Conservation (phyloP, 1,140 invertebrate genomes). For the Apis cerana region DNA sequence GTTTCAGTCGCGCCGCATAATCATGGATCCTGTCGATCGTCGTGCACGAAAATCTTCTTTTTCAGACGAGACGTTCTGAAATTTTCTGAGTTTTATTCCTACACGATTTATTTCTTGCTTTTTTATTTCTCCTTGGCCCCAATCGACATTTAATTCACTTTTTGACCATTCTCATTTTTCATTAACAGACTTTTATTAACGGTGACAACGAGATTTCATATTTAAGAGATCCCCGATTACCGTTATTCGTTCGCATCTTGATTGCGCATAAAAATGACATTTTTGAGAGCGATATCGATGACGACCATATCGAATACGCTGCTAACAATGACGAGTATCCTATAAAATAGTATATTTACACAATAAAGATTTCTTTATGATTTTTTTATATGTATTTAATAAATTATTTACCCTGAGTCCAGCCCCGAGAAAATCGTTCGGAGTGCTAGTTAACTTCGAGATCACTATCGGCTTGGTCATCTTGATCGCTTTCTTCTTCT, state of each 20-base stretch:
- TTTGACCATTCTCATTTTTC: constrained; percentile 60
- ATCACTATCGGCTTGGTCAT: constrained; percentile 80
- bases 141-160: constrained; percentile 63
- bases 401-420: constrained; percentile 71
- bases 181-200: constrained; percentile 54
- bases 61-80: constrained; percentile 38
- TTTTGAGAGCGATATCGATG: constrained; percentile 62
- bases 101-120: constrained; percentile 37
- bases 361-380: too few species aligned
- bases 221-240: constrained; percentile 34
- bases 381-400: too few species aligned
- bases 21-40: constrained; percentile 42
- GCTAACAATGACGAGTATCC: constrained; percentile 63
- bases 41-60: constrained; percentile 42
- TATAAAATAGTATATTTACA: constrained; percentile 24
- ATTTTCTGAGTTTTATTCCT: constrained; percentile 32
- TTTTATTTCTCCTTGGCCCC: constrained; percentile 70
- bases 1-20: constrained; percentile 72
- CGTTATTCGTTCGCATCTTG: constrained; percentile 48
- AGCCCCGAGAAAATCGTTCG: constrained; percentile 69
- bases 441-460: constrained; percentile 80
- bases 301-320: constrained; percentile 59
- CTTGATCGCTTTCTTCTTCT: constrained; percentile 78
- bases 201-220: constrained; percentile 17
- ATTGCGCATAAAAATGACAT: constrained; percentile 42